A percentile compares a stretch with the other conserved stretches of the same genome.
These are phyloP conservation scores for Prosopocoilus inquinatus DNA, from an alignment of 2,888 invertebrate genomes.

Conservation along the genomic window DNA sequence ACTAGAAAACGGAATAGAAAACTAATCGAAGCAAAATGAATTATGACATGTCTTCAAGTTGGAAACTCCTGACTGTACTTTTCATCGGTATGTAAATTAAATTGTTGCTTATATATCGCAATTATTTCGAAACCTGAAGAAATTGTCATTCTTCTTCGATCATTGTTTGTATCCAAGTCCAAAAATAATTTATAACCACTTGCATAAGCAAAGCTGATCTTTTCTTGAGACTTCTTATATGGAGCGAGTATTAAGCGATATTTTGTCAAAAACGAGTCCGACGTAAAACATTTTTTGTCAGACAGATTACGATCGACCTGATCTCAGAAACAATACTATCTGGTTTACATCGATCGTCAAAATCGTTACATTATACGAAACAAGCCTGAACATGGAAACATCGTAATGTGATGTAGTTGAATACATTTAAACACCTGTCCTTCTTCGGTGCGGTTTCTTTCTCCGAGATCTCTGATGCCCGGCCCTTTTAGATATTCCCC, in stretches of 20 bases:
- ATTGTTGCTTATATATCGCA: too few relatives aligned
- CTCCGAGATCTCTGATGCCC: slow-evolving; percentile 8
- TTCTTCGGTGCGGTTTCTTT: slow-evolving; percentile 18
- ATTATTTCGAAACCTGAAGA: neutral
- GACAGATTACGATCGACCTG: slow-evolving; percentile 26
- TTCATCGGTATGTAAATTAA: neutral
- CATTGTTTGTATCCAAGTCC: too few relatives aligned
- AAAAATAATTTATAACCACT: too few relatives aligned
- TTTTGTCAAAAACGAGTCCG: slow-evolving; percentile 15
- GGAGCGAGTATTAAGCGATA: slow-evolving; percentile 12
- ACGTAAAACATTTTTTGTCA: slow-evolving; percentile 21
- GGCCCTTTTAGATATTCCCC: slow-evolving; percentile 24
- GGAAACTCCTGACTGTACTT: too few relatives aligned
- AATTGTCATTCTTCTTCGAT: too few relatives aligned
- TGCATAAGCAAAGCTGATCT: too few relatives aligned
- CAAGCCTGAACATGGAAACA: slow-evolving; percentile 33
- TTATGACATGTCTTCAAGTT: neutral
- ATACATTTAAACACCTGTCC: slow-evolving; percentile 29
- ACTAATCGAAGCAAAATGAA: too few relatives aligned
- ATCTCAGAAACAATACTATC: slow-evolving; percentile 33
- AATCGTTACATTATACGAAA: slow-evolving; percentile 32
- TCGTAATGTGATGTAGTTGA: slow-evolving; percentile 22
- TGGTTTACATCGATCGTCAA: slow-evolving; percentile 29
- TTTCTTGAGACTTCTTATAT: neutral
- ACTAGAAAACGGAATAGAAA: too few relatives aligned